These are phyloP conservation scores for Lepus oiostolus DNA, from an alignment of 2,797 vertebrate species.

Conservation along the genomic window DNA sequence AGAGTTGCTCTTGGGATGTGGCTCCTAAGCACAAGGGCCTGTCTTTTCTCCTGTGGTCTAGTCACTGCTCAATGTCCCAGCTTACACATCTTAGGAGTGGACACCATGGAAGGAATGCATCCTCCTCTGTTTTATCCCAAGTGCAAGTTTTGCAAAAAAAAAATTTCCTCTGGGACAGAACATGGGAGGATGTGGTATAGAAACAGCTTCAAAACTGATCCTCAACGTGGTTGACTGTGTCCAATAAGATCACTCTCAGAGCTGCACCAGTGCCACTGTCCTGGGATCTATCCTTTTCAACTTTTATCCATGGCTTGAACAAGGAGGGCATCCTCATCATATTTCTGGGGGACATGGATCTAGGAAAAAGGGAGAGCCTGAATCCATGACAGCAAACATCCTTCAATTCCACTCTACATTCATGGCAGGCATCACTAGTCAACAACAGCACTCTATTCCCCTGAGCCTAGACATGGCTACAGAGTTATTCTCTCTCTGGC, in stretches of 20 bases:
- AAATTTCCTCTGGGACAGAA: neutral
- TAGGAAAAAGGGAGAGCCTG: neutral
- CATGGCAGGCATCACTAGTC: neutral
- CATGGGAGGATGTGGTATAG: neutral
- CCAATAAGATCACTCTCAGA: neutral
- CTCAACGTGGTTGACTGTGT: neutral
- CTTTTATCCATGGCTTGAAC: neutral
- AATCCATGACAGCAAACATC: neutral
- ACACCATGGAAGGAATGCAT: neutral
- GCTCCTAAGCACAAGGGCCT: neutral
- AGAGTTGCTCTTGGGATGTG: neutral
- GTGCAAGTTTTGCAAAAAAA: neutral
- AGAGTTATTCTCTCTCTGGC: neutral
- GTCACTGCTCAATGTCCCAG: neutral
- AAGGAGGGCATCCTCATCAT: neutral
- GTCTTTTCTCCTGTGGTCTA: neutral
- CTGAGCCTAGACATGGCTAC: neutral
- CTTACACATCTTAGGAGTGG: neutral
- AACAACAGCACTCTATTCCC: neutral
- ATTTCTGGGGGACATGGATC: neutral
- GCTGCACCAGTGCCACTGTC: neutral
- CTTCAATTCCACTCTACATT: neutral
- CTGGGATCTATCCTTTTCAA: neutral
- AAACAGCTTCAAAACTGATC: slow-evolving; percentile 8
- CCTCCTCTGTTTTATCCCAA: neutral